Conservation (phyloP, 2,888 invertebrate species). For the Heliconius sara region DNA sequence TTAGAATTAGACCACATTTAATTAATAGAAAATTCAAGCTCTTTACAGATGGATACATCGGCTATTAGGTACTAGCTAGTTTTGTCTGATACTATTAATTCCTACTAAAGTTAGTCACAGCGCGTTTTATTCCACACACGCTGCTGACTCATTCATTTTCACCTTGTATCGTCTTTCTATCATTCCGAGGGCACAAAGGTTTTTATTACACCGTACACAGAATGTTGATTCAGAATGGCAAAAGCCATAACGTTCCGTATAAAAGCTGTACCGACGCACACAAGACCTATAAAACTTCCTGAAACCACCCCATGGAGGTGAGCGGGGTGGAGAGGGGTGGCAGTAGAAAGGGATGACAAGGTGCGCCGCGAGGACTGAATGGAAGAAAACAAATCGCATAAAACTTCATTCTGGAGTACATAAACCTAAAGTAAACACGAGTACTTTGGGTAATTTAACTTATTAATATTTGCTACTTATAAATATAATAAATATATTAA, state of each 20-base stretch:
- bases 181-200: constrained; percentile 33
- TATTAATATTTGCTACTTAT: constrained; percentile 18
- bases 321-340: background rate
- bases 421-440: constrained; percentile 15
- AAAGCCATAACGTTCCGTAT: constrained; percentile 40
- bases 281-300: constrained; percentile 43
- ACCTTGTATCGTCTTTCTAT: constrained; percentile 31
- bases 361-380: constrained; percentile 32
- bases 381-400: constrained; percentile 40
- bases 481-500: too few relatives aligned
- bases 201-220: constrained; percentile 41
- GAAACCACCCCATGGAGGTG: constrained; percentile 31
- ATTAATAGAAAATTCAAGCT: background rate
- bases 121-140: constrained; percentile 22
- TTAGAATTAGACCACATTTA: background rate
- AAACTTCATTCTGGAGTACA: constrained; percentile 31
- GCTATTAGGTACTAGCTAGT: background rate
- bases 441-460: constrained; percentile 22
- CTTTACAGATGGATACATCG: background rate
- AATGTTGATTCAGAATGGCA: constrained; percentile 43
- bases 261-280: constrained; percentile 37
- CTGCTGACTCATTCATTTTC: constrained; percentile 31
- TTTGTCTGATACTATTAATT: constrained; percentile 1
- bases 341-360: constrained; percentile 26
- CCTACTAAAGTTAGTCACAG: constrained; percentile 15